Conservation (phyloP, 2,797 vertebrate genomes). For the Bradypodion ventrale region DNA sequence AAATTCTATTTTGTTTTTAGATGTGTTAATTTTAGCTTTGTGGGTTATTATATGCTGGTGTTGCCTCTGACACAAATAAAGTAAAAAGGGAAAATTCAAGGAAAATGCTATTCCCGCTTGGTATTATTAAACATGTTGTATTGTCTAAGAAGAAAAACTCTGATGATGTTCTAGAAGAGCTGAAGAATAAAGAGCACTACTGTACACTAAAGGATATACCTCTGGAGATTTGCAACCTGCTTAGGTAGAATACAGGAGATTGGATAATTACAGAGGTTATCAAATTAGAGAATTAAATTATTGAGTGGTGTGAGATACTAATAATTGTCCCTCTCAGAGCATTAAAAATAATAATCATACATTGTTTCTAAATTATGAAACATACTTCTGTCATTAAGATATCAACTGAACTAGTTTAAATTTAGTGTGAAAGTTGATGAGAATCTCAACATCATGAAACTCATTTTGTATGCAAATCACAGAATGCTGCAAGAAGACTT, state of each 20-base stretch:
- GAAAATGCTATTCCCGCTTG: slow-evolving; percentile 75
- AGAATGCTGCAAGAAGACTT: not conserved
- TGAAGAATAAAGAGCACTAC: slow-evolving; percentile 70
- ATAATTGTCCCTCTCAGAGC: slow-evolving; percentile 72
- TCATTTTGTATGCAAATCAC: slow-evolving; percentile 11
- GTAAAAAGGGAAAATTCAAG: too few species aligned
- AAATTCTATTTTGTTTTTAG: too few species aligned
- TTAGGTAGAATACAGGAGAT: slow-evolving; percentile 76
- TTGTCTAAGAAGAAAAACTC: slow-evolving; percentile 67
- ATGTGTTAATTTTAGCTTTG: too few species aligned
- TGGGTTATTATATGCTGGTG: too few species aligned
- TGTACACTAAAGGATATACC: slow-evolving; percentile 70
- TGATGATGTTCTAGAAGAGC: slow-evolving; percentile 66
- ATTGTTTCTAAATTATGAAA: slow-evolving; percentile 65
- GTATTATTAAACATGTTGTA: slow-evolving; percentile 75
- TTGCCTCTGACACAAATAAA: too few species aligned
- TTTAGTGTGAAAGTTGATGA: slow-evolving; percentile 44
- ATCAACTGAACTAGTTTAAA: slow-evolving; percentile 55
- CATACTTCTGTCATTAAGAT: slow-evolving; percentile 62
- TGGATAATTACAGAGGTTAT: slow-evolving; percentile 77
- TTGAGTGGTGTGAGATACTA: slow-evolving; percentile 67
- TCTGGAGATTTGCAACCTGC: slow-evolving; percentile 69
- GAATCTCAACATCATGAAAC: slow-evolving; percentile 49
- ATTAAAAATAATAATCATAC: slow-evolving; percentile 60
- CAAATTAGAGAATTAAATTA: slow-evolving; percentile 78